Evolutionary conservation across 2,113 vertebrate genomes (phyloP).

Genomic region (Grallaria varia): DNA sequence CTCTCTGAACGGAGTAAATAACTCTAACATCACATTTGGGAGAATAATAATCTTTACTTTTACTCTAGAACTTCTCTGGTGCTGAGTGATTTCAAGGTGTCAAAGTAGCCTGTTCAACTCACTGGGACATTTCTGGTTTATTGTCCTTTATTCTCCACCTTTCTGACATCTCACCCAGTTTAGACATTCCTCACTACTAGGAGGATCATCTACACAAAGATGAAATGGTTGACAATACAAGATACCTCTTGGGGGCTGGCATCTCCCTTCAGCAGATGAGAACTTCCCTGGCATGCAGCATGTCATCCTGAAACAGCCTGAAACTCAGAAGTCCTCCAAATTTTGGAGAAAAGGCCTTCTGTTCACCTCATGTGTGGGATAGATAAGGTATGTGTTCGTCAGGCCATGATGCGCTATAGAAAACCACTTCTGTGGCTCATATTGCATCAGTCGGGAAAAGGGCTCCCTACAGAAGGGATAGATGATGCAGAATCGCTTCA

Average conservation of each 20-base stretch:
- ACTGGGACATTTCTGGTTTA: background rate
- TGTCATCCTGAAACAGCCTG: background rate
- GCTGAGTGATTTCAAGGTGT: background rate
- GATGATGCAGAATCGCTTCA: background rate
- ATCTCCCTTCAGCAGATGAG: background rate
- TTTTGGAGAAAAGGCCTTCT: background rate
- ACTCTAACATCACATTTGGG: background rate
- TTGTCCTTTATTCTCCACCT: background rate
- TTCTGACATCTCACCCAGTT: accelerated
- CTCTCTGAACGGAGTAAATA: background rate
- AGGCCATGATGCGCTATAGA: accelerated
- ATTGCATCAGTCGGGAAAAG: background rate
- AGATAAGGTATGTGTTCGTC: background rate
- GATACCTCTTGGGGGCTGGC: background rate
- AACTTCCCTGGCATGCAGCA: background rate
- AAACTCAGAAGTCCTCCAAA: background rate
- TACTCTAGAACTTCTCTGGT: background rate
- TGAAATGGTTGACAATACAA: background rate
- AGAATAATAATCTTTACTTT: background rate
- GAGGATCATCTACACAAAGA: background rate
- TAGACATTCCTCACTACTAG: accelerated
- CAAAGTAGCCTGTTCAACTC: background rate
- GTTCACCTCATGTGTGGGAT: accelerated
- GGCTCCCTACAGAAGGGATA: background rate
- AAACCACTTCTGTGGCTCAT: background rate